phyloP scores from a whole-genome alignment of 2,888 invertebrate species.

The Hirtodrosophila trivittata region DNA sequence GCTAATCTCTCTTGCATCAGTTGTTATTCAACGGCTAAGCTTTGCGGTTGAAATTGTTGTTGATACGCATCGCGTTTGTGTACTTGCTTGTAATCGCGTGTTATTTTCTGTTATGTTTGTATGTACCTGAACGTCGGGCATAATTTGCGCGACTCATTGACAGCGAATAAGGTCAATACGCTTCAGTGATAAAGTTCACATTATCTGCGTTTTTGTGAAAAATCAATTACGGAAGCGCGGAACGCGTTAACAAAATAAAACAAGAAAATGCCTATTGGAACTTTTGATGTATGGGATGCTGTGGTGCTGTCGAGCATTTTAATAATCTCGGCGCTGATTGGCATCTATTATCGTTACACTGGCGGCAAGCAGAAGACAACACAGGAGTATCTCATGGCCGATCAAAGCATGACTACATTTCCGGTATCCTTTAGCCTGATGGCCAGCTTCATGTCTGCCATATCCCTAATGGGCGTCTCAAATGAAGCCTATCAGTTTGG shows the following conservation, averaged over 20 bases:
- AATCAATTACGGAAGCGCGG: slow-evolving; percentile 52
- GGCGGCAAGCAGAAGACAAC: slow-evolving; percentile 94
- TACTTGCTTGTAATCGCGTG: slow-evolving; percentile 47
- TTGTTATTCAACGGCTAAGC: slow-evolving; percentile 61
- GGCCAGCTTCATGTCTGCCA: slow-evolving; percentile 97
- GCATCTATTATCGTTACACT: slow-evolving; percentile 93
- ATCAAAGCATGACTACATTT: slow-evolving; percentile 90
- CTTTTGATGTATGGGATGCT: slow-evolving; percentile 89
- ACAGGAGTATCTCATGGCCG: slow-evolving; percentile 93
- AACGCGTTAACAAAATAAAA: slow-evolving; percentile 12
- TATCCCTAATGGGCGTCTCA: slow-evolving; percentile 94
- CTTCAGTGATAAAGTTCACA: slow-evolving; percentile 16
- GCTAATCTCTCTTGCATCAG: slow-evolving; percentile 24
- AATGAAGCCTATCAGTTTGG: slow-evolving; percentile 94
- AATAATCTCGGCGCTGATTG: slow-evolving; percentile 89
- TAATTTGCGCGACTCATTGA: slow-evolving; percentile 54
- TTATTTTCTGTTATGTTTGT: slow-evolving; percentile 21
- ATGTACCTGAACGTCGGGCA: slow-evolving; percentile 34
- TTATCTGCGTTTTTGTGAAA: slow-evolving; percentile 43
- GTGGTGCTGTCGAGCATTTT: slow-evolving; percentile 89
- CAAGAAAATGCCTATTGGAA: slow-evolving; percentile 54
- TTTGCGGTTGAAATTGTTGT: slow-evolving; percentile 22
- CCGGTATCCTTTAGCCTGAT: slow-evolving; percentile 95
- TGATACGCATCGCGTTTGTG: slow-evolving; percentile 1
- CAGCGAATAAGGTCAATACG: slow-evolving; percentile 62